A percentile compares a stretch with the other conserved stretches of the same genome.
These are phyloP conservation scores for Aythya baeri DNA, from an alignment of 2,113 vertebrate species.

Conservation along the genomic window DNA sequence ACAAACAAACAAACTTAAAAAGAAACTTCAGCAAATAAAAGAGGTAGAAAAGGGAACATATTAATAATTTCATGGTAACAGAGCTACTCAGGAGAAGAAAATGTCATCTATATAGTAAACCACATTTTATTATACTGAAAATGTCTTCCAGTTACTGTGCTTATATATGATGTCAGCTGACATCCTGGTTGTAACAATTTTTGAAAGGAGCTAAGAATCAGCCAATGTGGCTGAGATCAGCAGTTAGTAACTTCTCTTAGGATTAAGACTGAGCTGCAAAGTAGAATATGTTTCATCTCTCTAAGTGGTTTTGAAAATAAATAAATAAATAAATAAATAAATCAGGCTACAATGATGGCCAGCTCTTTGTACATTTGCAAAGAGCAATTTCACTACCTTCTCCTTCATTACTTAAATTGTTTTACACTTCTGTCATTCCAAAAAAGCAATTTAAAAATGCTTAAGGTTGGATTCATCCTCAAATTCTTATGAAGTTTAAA, in stretches of 20 bases:
- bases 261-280: background rate
- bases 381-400: background rate
- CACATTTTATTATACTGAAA: background rate
- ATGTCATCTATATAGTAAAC: background rate
- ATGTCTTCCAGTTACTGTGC: background rate
- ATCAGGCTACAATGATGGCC: accelerated
- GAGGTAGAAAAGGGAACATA: background rate
- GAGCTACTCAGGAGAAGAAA: background rate
- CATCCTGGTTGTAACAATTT: background rate
- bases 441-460: background rate
- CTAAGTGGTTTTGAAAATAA: background rate
- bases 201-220: background rate
- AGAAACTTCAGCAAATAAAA: background rate
- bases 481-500: background rate
- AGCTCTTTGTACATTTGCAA: background rate
- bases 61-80: background rate
- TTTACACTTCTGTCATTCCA: background rate
- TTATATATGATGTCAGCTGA: background rate
- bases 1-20: too few relatives aligned
- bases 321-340: background rate
- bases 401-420: background rate
- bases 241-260: background rate
- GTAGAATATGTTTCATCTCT: background rate
- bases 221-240: background rate
- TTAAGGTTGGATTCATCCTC: accelerated